Evolutionary conservation across 2,113 vertebrate genomes (phyloP).

Genomic region (Recurvirostra avosetta): DNA sequence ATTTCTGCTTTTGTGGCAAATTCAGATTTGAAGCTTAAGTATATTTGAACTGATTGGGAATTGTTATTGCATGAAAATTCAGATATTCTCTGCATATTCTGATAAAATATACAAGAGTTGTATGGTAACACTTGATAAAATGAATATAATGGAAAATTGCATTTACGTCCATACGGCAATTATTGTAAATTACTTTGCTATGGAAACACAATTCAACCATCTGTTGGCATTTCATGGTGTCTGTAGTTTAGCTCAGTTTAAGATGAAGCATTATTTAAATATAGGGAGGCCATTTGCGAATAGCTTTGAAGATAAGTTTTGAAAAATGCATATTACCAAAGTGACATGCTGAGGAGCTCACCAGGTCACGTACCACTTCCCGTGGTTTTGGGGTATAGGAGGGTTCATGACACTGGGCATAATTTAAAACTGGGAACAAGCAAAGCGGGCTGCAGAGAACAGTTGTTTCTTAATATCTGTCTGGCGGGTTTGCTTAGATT

Average conservation of each 20-base stretch:
- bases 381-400: background rate
- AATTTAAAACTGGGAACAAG: background rate
- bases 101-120: constrained; percentile 70
- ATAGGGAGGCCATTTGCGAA: constrained; percentile 43
- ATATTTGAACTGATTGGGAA: constrained; percentile 44
- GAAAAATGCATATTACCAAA: background rate
- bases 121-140: constrained; percentile 78
- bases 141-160: constrained; percentile 78
- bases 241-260: constrained; percentile 70
- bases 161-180: constrained; percentile 78
- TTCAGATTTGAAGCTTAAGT: constrained; percentile 53
- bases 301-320: constrained; percentile 48
- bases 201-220: constrained; percentile 83
- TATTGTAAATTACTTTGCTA: constrained; percentile 84
- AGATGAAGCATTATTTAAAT: constrained; percentile 71
- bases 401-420: background rate
- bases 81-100: constrained; percentile 63
- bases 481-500: background rate
- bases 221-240: constrained; percentile 77
- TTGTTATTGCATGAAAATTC: constrained; percentile 50
- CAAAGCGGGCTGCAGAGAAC: background rate
- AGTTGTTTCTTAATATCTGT: background rate
- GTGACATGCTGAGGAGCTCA: background rate
- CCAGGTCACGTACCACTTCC: background rate
- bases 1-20: constrained; percentile 36